Evolutionary conservation across 2,113 vertebrate genomes (phyloP), one percentile per base, ranked within the genome.

Genomic region (Lichenostomus cassidix): DNA sequence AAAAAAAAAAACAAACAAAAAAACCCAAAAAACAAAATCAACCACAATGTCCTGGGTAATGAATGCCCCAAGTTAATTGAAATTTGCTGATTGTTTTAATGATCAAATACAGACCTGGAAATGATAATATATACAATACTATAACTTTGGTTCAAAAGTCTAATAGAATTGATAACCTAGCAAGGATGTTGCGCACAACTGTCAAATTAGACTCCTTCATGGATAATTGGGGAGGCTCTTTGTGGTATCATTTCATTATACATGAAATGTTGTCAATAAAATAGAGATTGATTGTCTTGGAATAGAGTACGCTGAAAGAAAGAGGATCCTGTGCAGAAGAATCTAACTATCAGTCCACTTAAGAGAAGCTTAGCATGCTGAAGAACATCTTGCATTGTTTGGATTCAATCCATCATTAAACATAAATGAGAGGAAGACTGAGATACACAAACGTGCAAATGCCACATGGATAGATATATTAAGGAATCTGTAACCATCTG

Each of bases 301-400:
- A 95, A 90, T 63, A 73, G 49, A 59, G 23, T 47, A 63, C 0
- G 0, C 33, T 89, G 60, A 95, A 56, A 87, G 19, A 87, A 85
- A 89, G 60, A 89, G 29, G n/a, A 90, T 63, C 35, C 20, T 87
- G 6, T 73, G 50, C 74, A 96, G 93, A 92, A 71, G 18, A 7
- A 92, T 83, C 76, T 85, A 64, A 90, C 81, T 96, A 47, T 93
- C 87, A 76, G 89, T 94, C 94, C 94, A 92, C 55, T 96, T 93
- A 95, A 83, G 92, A 97, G 95, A 97, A 97, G 84, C 68, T 94
- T 89, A 97, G 85, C 94, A 97, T 97, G 92, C 77, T 97, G 96
- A 91, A 91, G 94, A 98, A 95, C 98, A 98, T 98, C 96, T 98
- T 98, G 97, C 47, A 96, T 96, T 97, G 89, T 97, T 97, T 98